Evolutionary conservation across 2,113 vertebrate species (phyloP).

Genomic region (Coturnix japonica): DNA sequence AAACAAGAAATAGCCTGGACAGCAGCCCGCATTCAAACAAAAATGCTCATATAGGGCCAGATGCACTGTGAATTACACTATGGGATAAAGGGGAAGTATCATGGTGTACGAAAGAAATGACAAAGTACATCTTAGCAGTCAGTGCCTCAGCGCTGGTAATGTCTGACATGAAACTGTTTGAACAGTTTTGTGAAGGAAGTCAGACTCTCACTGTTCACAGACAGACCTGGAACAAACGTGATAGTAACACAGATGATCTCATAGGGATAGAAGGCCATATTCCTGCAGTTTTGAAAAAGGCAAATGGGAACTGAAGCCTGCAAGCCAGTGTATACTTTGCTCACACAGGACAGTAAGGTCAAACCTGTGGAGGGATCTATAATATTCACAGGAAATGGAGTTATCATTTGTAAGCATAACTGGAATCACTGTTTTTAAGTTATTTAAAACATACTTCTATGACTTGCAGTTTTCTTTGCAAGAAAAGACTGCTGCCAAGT

Average conservation of each 20-base stretch:
- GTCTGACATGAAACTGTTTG: background rate
- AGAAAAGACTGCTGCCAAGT: conserved; percentile 1
- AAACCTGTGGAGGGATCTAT: background rate
- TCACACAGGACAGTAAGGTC: background rate
- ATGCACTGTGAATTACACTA: background rate
- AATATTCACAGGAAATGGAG: background rate
- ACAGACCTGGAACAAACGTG: background rate
- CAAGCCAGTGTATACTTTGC: background rate
- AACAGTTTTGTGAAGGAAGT: background rate
- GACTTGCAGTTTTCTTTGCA: conserved; percentile 10
- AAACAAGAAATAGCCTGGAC: background rate
- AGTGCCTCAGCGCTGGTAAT: background rate
- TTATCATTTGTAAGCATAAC: background rate
- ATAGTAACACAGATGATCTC: background rate
- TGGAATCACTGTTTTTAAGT: background rate
- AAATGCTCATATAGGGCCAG: background rate
- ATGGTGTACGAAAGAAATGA: background rate
- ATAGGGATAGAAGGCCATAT: background rate
- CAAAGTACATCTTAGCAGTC: background rate
- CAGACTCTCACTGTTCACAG: background rate
- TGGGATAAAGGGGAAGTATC: background rate
- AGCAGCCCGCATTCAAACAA: background rate
- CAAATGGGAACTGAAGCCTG: background rate
- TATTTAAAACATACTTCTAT: background rate
- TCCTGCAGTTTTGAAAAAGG: background rate